These are phyloP conservation scores for Nannobrachium achirus DNA, from an alignment of 2,113 vertebrate species.

Conservation along the genomic window DNA sequence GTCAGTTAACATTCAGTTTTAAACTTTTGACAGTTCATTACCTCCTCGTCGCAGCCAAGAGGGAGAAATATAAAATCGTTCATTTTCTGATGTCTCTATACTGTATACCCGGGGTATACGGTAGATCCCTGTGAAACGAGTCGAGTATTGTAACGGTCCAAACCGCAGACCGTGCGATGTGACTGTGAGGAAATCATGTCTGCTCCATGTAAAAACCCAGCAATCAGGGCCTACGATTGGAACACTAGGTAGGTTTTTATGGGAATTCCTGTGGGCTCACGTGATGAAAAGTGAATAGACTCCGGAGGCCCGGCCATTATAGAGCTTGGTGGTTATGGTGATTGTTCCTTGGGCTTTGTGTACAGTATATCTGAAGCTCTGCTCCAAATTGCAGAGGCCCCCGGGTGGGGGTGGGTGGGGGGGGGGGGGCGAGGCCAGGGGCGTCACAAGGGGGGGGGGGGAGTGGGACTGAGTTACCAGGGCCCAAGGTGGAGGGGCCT, in stretches of 20 bases:
- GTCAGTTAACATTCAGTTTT: slow-evolving; percentile 40
- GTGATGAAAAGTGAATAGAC: slow-evolving; percentile 59
- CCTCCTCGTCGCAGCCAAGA: slow-evolving; percentile 30
- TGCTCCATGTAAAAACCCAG: slow-evolving; percentile 46
- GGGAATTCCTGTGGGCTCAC: slow-evolving; percentile 48
- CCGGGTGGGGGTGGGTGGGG: background rate
- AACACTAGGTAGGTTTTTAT: slow-evolving; percentile 47
- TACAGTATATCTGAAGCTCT: slow-evolving; percentile 40
- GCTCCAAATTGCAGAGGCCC: slow-evolving; percentile 15
- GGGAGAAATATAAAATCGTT: slow-evolving; percentile 17
- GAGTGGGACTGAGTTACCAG: too few relatives aligned
- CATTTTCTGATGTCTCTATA: slow-evolving; percentile 16
- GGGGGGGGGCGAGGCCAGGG: too few relatives aligned
- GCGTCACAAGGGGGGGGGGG: too few relatives aligned
- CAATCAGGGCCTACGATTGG: slow-evolving; percentile 40
- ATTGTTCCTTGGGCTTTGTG: slow-evolving; percentile 44
- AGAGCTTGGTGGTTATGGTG: slow-evolving; percentile 47
- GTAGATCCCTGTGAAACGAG: slow-evolving; percentile 30
- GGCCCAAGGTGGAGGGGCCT: too few relatives aligned
- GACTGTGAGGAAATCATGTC: slow-evolving; percentile 49
- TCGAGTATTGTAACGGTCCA: slow-evolving; percentile 31
- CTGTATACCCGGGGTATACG: slow-evolving; percentile 14
- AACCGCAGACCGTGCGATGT: slow-evolving; percentile 50
- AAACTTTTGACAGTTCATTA: slow-evolving; percentile 36
- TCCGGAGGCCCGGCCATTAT: slow-evolving; percentile 34